A percentile compares a stretch with the other conserved stretches of the same genome.
These are phyloP conservation scores for Lagorchestes hirsutus DNA, from an alignment of 2,797 vertebrate genomes.

Conservation along the genomic window DNA sequence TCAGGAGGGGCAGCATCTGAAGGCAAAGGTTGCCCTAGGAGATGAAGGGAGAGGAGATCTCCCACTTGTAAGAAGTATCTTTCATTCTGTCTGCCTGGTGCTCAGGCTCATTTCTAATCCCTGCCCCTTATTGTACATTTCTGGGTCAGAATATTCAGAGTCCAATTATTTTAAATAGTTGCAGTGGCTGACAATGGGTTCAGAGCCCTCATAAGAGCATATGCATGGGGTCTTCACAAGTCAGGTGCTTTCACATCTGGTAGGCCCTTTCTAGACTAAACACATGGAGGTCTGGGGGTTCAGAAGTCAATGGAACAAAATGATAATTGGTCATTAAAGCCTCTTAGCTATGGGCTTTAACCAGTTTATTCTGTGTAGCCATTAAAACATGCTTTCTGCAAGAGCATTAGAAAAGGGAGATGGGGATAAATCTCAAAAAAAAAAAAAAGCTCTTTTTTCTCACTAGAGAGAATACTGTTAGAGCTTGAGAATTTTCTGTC, in stretches of 20 bases:
- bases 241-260: slow-evolving; percentile 78
- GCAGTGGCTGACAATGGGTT: slow-evolving; percentile 66
- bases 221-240: slow-evolving; percentile 75
- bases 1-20: slow-evolving; percentile 73
- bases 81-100: slow-evolving; percentile 71
- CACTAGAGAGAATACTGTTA: slow-evolving; percentile 6
- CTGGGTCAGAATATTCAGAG: slow-evolving; percentile 75
- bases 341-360: slow-evolving; percentile 78
- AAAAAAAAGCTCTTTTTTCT: slow-evolving; percentile 24
- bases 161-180: slow-evolving; percentile 83
- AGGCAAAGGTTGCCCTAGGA: slow-evolving; percentile 77
- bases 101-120: slow-evolving; percentile 74
- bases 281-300: slow-evolving; percentile 71
- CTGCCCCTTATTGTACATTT: slow-evolving; percentile 66
- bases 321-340: slow-evolving; percentile 82
- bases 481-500: slow-evolving; percentile 36
- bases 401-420: slow-evolving; percentile 5
- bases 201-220: slow-evolving; percentile 64
- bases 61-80: slow-evolving; percentile 74
- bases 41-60: slow-evolving; percentile 74
- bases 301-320: slow-evolving; percentile 80
- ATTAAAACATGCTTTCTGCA: background rate
- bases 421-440: background rate
- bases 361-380: background rate
- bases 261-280: slow-evolving; percentile 77